Conservation (phyloP, 1,140 invertebrate genomes). For the Brachionus rotundiformis region DNA sequence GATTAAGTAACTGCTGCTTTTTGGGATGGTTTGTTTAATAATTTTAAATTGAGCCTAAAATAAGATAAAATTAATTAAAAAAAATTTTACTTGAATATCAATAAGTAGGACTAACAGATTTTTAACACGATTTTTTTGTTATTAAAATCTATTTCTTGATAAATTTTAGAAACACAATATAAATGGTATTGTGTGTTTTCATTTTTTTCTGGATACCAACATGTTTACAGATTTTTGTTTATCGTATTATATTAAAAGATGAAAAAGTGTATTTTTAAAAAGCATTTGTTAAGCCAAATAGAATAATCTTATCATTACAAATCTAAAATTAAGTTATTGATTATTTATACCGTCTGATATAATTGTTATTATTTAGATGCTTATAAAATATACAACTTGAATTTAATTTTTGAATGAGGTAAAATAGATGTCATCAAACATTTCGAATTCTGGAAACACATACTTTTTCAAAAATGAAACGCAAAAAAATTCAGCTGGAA, state of each 20-base stretch:
- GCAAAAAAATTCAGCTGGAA: background rate
- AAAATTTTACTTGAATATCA: background rate
- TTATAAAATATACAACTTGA: background rate
- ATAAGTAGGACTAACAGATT: background rate
- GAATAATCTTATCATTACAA: background rate
- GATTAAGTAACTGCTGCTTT: constrained; percentile 8
- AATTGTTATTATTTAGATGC: background rate
- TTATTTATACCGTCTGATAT: background rate
- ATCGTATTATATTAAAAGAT: background rate
- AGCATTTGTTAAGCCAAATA: background rate
- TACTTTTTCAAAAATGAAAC: constrained; percentile 12
- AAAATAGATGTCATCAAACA: constrained; percentile 24
- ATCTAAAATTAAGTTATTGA: background rate
- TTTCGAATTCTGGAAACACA: background rate
- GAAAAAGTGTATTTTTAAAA: background rate
- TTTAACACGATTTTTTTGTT: background rate
- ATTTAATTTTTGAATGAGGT: background rate
- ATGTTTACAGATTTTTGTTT: constrained; percentile 12
- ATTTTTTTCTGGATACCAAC: constrained; percentile 14
- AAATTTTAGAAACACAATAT: background rate
- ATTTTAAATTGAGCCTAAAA: constrained; percentile 9
- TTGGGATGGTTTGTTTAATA: background rate
- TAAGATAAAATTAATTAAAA: background rate
- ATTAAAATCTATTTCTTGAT: background rate
- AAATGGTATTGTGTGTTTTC: background rate